Conservation (phyloP, 2,888 invertebrate genomes). For the Anodontia alba region DNA sequence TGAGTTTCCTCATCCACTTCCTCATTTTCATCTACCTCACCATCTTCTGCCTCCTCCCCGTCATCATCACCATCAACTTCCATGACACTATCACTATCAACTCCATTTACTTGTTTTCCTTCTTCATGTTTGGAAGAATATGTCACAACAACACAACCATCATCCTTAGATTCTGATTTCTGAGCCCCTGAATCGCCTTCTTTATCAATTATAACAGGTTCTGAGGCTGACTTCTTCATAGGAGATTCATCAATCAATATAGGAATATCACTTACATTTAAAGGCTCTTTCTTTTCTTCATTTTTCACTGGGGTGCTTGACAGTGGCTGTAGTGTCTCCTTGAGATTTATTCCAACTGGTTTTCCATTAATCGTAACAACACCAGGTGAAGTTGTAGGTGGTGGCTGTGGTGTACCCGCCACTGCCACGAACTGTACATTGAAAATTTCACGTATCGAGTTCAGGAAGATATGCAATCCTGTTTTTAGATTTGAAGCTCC, state of each 20-base stretch:
- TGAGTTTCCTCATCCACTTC: slow-evolving; percentile 11
- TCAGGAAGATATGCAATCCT: slow-evolving; percentile 60
- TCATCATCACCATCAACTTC: slow-evolving; percentile 21
- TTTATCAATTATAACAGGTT: slow-evolving; percentile 23
- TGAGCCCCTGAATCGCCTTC: slow-evolving; percentile 10
- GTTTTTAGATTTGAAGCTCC: slow-evolving; percentile 52
- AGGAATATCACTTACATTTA: slow-evolving; percentile 28
- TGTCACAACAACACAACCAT: too few relatives aligned
- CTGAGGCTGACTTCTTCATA: slow-evolving; percentile 2
- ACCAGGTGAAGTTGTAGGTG: not conserved
- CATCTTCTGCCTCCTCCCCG: slow-evolving; percentile 18
- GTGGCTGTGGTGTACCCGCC: not conserved
- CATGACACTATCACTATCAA: not conserved
- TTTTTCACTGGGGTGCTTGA: slow-evolving; percentile 13
- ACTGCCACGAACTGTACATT: slow-evolving; percentile 45
- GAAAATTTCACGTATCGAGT: slow-evolving; percentile 46
- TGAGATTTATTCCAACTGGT: not conserved
- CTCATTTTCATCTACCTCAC: slow-evolving; percentile 5
- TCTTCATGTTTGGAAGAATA: slow-evolving; percentile 9
- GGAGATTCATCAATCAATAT: slow-evolving; percentile 23
- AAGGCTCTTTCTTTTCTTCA: slow-evolving; percentile 10
- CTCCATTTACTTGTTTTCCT: slow-evolving; percentile 15
- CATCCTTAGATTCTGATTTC: slow-evolving; percentile 26
- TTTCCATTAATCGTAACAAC: not conserved
- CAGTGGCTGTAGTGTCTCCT: not conserved